A percentile compares a stretch with the other conserved stretches of the same genome.
These are phyloP conservation scores for Temnothorax curvispinosus DNA, from an alignment of 1,140 invertebrate species.

Conservation along the genomic window DNA sequence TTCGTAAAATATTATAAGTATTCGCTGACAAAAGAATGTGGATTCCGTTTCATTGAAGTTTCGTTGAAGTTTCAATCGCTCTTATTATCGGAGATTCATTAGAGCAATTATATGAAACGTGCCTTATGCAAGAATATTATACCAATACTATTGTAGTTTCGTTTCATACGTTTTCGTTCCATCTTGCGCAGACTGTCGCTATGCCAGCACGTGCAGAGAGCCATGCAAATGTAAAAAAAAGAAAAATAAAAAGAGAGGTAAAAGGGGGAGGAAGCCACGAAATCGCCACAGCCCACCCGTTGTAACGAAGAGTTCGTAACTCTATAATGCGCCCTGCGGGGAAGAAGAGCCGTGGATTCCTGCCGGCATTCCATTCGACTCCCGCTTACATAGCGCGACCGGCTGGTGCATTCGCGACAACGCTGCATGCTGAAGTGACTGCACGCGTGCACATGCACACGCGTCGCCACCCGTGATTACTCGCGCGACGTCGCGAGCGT, in stretches of 20 bases:
- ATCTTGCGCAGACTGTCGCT: conserved; percentile 32
- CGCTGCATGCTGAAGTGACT: conserved; percentile 41
- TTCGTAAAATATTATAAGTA: not conserved
- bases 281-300: conserved; percentile 71
- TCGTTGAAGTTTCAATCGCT: not conserved
- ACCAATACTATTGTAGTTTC: not conserved
- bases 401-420: conserved; percentile 65
- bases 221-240: conserved; percentile 53
- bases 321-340: conserved; percentile 74
- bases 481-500: conserved; percentile 61
- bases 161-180: not conserved
- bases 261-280: conserved; percentile 27
- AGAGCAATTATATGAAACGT: not conserved
- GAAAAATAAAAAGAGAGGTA: not conserved
- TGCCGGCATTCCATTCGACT: conserved; percentile 71
- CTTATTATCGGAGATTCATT: not conserved
- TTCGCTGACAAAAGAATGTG: not conserved
- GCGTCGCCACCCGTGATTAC: conserved; percentile 42
- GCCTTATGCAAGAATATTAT: not conserved
- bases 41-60: not conserved
- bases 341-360: conserved; percentile 70
- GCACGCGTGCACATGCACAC: conserved; percentile 22
- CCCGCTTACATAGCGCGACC: conserved; percentile 65
- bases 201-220: conserved; percentile 55
- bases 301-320: conserved; percentile 74